Percentiles rank a stretch among this genome's conserved stretches.
phyloP scores from a whole-genome alignment of 2,888 invertebrate genomes.

The Tribolium freemani region DNA sequence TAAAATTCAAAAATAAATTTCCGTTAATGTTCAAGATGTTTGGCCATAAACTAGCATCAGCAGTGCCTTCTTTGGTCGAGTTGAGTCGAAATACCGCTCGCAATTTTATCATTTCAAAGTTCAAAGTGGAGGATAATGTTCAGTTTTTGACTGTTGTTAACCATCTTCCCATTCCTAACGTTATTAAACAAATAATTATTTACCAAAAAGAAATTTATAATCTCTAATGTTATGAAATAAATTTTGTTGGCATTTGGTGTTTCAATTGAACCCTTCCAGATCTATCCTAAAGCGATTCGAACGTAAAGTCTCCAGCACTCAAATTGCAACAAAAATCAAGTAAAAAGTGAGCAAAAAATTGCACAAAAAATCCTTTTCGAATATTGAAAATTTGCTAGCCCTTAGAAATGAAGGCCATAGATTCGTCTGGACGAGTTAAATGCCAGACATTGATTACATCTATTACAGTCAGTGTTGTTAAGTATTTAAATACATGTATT shows the following conservation, averaged over 20 bases:
- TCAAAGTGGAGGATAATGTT: not conserved
- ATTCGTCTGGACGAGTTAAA: constrained; percentile 12
- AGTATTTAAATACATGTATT: too few relatives aligned
- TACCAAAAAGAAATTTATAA: not conserved
- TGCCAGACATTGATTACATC: constrained; percentile 21
- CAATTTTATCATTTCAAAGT: not conserved
- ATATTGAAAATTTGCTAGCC: too few relatives aligned
- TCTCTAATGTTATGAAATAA: too few relatives aligned
- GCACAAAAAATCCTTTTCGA: too few relatives aligned
- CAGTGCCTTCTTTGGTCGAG: not conserved
- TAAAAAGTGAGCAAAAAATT: too few relatives aligned
- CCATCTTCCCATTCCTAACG: not conserved
- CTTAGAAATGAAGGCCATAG: constrained; percentile 46
- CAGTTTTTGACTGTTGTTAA: not conserved
- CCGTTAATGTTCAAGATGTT: not conserved
- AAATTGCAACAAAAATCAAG: too few relatives aligned
- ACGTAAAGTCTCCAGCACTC: too few relatives aligned
- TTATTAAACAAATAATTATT: not conserved
- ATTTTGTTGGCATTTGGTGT: too few relatives aligned
- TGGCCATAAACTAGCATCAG: not conserved
- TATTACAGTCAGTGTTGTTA: too few relatives aligned
- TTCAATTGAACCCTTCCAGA: too few relatives aligned
- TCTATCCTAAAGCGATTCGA: too few relatives aligned
- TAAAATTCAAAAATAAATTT: not conserved
- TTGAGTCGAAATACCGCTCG: not conserved